Evolutionary conservation across 2,113 vertebrate species (phyloP).

Genomic region (Aix galericulata): DNA sequence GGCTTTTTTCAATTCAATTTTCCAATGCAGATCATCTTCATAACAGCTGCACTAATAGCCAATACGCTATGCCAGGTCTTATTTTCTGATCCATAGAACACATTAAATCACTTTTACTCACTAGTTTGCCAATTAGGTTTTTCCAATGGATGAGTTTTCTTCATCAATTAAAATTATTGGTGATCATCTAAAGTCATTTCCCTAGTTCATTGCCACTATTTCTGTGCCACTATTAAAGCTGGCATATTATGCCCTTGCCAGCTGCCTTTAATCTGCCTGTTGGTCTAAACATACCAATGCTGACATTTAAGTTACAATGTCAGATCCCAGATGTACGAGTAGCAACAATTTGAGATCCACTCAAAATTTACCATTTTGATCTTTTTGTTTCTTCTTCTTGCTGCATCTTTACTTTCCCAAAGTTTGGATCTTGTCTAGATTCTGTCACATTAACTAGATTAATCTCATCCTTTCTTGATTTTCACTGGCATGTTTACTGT

Average conservation of each 20-base stretch:
- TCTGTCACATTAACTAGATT: neutral
- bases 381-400: neutral
- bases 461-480: neutral
- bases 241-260: slow-evolving; percentile 5
- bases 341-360: neutral
- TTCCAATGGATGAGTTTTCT: slow-evolving; percentile 74
- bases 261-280: slow-evolving; percentile 44
- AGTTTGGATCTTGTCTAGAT: neutral
- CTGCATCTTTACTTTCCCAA: neutral
- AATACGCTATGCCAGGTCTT: slow-evolving; percentile 51
- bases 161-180: slow-evolving; percentile 79
- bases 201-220: slow-evolving; percentile 64
- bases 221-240: slow-evolving; percentile 40
- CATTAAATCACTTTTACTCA: slow-evolving; percentile 74
- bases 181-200: slow-evolving; percentile 75
- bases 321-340: neutral
- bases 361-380: neutral
- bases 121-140: slow-evolving; percentile 75
- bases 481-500: neutral
- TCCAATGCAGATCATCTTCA: slow-evolving; percentile 44
- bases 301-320: neutral
- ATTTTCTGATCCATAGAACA: slow-evolving; percentile 65
- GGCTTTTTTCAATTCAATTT: slow-evolving; percentile 1
- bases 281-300: slow-evolving; percentile 21
- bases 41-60: slow-evolving; percentile 66